These are phyloP conservation scores for Tinea trinotella DNA, from an alignment of 2,888 invertebrate species.

Conservation along the genomic window DNA sequence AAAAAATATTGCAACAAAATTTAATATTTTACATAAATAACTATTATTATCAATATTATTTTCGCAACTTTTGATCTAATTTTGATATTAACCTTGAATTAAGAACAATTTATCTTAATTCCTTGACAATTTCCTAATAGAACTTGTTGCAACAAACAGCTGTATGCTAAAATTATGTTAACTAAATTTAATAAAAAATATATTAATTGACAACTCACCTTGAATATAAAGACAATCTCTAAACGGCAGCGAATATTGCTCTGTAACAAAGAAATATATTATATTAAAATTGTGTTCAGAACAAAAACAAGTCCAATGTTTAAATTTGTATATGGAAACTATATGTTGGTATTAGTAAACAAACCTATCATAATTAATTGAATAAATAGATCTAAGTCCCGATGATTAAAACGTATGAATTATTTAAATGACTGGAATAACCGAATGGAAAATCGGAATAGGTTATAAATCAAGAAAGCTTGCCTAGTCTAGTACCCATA, in stretches of 20 bases:
- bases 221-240: slow-evolving; percentile 4
- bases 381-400: too few species aligned
- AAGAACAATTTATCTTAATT: background rate
- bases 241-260: background rate
- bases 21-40: too few species aligned
- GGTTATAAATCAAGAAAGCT: too few species aligned
- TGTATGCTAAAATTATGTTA: background rate
- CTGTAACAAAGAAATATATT: background rate
- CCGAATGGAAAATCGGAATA: too few species aligned
- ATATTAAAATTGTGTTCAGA: background rate
- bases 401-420: too few species aligned
- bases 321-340: too few species aligned
- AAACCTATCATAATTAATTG: too few species aligned
- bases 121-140: background rate
- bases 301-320: background rate
- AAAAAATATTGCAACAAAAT: too few species aligned
- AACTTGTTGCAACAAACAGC: background rate
- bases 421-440: too few species aligned
- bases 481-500: too few species aligned
- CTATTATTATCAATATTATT: too few species aligned
- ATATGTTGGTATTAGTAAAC: too few species aligned
- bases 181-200: background rate
- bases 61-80: slow-evolving; percentile 4
- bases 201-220: background rate
- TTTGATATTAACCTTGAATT: slow-evolving; percentile 1